These are phyloP conservation scores for Cheiracanthium punctorium DNA, from an alignment of 2,888 invertebrate genomes.

Conservation along the genomic window DNA sequence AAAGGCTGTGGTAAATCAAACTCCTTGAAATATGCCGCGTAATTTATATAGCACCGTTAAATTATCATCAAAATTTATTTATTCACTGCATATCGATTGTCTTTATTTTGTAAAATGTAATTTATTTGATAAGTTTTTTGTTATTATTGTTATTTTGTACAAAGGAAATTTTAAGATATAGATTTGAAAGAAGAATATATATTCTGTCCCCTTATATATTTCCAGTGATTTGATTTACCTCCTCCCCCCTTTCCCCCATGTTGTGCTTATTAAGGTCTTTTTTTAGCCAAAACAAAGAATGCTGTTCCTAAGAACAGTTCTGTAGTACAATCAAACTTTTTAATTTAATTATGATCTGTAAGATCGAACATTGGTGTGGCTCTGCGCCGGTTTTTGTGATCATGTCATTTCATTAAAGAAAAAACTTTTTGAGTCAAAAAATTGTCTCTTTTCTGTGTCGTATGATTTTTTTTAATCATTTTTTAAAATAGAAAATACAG, in stretches of 20 bases:
- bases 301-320: conserved; percentile 58
- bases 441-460: neutral
- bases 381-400: conserved; percentile 67
- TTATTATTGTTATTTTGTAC: conserved; percentile 12
- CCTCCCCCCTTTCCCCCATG: conserved; percentile 52
- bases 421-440: conserved; percentile 56
- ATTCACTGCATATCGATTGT: neutral
- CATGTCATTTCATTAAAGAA: conserved; percentile 68
- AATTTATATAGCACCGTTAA: conserved; percentile 13
- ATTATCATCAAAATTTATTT: conserved; percentile 19
- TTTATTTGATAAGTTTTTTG: conserved; percentile 16
- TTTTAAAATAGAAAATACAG: too few relatives aligned
- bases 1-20: conserved; percentile 33
- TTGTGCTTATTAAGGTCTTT: conserved; percentile 65
- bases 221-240: conserved; percentile 49
- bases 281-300: conserved; percentile 57
- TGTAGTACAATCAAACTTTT: conserved; percentile 71
- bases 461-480: too few relatives aligned
- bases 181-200: conserved; percentile 7
- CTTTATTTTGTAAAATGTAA: neutral
- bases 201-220: conserved; percentile 5
- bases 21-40: conserved; percentile 2
- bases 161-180: conserved; percentile 19
- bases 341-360: conserved; percentile 68
- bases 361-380: conserved; percentile 70